Percentiles rank a stretch among this genome's conserved stretches.
Evolutionary conservation across 2,797 vertebrate genomes (phyloP).

Genomic region (Danio jaintianensis): DNA sequence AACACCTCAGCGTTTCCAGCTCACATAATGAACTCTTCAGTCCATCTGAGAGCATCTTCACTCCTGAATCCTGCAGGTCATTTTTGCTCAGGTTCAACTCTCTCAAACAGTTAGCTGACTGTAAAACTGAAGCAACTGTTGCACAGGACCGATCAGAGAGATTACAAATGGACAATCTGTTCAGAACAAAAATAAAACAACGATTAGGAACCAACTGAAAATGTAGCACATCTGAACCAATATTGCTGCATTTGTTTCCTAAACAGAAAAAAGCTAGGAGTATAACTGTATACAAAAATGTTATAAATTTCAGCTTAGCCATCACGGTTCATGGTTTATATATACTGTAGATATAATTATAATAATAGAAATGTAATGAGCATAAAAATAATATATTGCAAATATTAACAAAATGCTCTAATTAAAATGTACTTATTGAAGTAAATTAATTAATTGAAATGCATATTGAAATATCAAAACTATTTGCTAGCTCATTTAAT

Average conservation of each 20-base stretch:
- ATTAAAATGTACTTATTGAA: no score
- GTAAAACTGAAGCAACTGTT: constrained; percentile 18
- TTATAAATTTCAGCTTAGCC: no score
- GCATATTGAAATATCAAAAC: no score
- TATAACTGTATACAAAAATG: no score
- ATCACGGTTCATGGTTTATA: no score
- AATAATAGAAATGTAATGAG: no score
- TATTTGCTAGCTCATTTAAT: no score
- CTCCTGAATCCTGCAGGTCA: constrained; percentile 30
- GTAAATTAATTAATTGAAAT: no score
- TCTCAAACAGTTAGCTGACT: not conserved
- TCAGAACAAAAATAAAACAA: not conserved
- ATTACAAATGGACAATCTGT: constrained; percentile 20
- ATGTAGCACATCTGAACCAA: not conserved
- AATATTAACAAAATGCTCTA: no score
- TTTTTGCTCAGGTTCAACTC: constrained; percentile 37
- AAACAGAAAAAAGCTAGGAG: no score
- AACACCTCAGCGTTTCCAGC: constrained; percentile 33
- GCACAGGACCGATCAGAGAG: not conserved
- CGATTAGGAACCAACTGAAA: not conserved
- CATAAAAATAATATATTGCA: no score
- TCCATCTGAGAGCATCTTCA: constrained; percentile 13
- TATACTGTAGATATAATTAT: no score
- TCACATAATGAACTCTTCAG: constrained; percentile 23
- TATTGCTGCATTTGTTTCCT: not conserved